Percentiles rank a stretch among this genome's conserved stretches.
phyloP scores from a whole-genome alignment of 2,888 invertebrate species.

The Lathronympha strigana region DNA sequence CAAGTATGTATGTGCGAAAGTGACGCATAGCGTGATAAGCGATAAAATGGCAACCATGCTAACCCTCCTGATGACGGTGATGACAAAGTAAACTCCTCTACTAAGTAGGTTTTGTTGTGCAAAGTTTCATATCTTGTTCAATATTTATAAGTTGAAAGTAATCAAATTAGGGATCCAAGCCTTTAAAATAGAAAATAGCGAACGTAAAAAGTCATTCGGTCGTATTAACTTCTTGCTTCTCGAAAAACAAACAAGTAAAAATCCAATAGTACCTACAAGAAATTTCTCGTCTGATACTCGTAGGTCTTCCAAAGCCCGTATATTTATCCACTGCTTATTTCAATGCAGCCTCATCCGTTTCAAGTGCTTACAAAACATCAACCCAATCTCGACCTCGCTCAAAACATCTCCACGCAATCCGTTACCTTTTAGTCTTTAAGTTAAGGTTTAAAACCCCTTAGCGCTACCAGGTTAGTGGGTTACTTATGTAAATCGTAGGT shows the following conservation, averaged over 20 bases:
- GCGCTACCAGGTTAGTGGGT: conserved; percentile 21
- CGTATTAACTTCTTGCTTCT: not conserved
- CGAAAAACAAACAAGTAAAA: not conserved
- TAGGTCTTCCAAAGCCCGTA: not conserved
- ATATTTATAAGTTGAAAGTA: no score
- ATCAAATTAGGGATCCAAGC: no score
- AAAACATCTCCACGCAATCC: not conserved
- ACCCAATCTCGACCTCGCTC: conserved; percentile 27
- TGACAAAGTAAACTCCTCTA: no score
- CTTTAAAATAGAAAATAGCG: no score
- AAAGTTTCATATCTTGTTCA: no score
- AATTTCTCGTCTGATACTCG: not conserved
- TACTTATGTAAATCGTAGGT: conserved; percentile 36
- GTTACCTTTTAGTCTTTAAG: not conserved
- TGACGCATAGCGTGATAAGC: no score
- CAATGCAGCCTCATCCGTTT: conserved; percentile 16
- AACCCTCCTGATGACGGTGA: no score
- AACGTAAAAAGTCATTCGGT: not conserved
- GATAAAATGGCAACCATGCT: no score
- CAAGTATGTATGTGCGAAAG: no score
- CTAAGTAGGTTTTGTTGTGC: no score
- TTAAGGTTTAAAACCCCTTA: conserved; percentile 27
- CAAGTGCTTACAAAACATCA: conserved; percentile 39
- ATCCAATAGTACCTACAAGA: conserved; percentile 2
- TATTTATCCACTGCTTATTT: conserved; percentile 39